Conservation (phyloP, 2,888 invertebrate species). For the Drosophila testacea region DNA sequence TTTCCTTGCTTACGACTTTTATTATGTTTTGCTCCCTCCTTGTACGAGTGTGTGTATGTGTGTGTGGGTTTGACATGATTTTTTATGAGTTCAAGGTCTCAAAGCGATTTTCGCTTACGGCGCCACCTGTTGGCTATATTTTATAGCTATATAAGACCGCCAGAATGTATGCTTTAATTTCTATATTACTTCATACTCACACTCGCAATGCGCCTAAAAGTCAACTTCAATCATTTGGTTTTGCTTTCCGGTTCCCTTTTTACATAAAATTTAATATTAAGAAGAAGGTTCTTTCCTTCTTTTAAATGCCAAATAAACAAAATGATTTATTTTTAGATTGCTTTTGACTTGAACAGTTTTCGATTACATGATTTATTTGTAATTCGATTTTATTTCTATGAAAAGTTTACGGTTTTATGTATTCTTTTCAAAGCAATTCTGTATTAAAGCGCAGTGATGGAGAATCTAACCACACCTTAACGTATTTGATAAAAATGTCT, state of each 20-base stretch:
- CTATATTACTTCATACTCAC: background rate
- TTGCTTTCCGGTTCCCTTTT: background rate
- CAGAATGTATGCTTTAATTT: slow-evolving; percentile 60
- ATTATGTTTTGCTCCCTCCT: slow-evolving; percentile 50
- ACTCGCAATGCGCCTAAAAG: slow-evolving; percentile 21
- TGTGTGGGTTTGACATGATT: slow-evolving; percentile 76
- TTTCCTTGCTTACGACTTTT: slow-evolving; percentile 69
- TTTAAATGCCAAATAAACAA: too few species aligned
- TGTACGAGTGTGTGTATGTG: slow-evolving; percentile 19
- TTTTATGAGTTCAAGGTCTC: slow-evolving; percentile 84
- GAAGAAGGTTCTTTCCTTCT: too few species aligned
- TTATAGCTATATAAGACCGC: slow-evolving; percentile 27
- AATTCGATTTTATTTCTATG: too few species aligned
- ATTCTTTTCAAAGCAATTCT: too few species aligned
- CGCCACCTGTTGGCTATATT: slow-evolving; percentile 70
- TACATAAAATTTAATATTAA: background rate
- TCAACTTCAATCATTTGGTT: background rate
- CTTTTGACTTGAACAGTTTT: too few species aligned
- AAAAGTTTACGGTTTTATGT: too few species aligned
- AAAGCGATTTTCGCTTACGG: slow-evolving; percentile 59
- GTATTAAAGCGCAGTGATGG: too few species aligned
- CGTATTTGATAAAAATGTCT: too few species aligned
- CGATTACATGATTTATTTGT: too few species aligned
- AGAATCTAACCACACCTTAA: too few species aligned
- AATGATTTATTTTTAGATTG: too few species aligned